phyloP scores from a whole-genome alignment of 2,888 invertebrate species.

The Prionchulus punctatus region DNA sequence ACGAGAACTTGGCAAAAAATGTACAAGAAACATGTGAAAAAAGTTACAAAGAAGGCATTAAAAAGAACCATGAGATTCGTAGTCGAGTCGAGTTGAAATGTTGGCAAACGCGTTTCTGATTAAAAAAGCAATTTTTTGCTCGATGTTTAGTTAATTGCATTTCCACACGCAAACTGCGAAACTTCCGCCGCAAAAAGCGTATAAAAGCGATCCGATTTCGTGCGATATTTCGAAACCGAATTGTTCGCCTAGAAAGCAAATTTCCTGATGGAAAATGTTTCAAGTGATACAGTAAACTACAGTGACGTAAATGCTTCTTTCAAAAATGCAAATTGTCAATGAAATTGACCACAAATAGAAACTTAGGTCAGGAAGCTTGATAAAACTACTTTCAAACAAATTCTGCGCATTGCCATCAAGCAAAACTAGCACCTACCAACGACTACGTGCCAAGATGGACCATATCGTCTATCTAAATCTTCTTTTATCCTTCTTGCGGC shows the following conservation, averaged over 20 bases:
- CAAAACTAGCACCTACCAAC: conserved; percentile 41
- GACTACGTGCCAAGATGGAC: conserved; percentile 82
- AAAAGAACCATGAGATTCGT: too few relatives aligned
- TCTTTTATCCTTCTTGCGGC: conserved; percentile 90
- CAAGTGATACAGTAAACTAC: too few relatives aligned
- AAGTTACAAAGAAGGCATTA: too few relatives aligned
- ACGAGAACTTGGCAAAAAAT: too few relatives aligned
- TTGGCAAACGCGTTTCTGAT: neutral
- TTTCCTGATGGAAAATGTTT: neutral
- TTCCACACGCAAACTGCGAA: conserved; percentile 65
- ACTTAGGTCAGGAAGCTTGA: too few relatives aligned
- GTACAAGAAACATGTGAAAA: too few relatives aligned
- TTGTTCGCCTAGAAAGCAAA: conserved; percentile 49
- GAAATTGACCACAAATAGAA: too few relatives aligned
- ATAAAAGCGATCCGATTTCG: conserved; percentile 67
- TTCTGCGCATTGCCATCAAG: too few relatives aligned
- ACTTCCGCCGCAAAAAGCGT: conserved; percentile 79
- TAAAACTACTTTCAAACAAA: too few relatives aligned
- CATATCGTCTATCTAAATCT: conserved; percentile 83
- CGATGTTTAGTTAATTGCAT: neutral
- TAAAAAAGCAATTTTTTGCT: conserved; percentile 1
- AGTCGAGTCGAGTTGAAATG: neutral
- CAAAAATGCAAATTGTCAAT: too few relatives aligned
- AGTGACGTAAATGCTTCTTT: too few relatives aligned
- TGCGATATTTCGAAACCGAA: conserved; percentile 83